A percentile compares a stretch with the other conserved stretches of the same genome.
These are phyloP conservation scores for Drosophila gaucha DNA, from an alignment of 2,888 invertebrate genomes.

Conservation along the genomic window DNA sequence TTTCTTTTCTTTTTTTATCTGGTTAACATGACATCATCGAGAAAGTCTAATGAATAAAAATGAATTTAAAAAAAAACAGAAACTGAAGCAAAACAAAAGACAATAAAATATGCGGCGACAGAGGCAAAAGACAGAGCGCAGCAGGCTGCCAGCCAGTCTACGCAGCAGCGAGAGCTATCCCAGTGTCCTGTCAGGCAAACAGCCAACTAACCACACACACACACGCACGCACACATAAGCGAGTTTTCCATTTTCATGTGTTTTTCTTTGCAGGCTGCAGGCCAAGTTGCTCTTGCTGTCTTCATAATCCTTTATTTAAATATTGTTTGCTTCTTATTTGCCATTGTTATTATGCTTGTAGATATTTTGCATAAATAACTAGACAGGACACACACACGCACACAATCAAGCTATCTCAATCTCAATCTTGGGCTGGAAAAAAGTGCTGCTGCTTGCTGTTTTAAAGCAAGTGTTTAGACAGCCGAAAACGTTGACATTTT, in stretches of 20 bases:
- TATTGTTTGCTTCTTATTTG: conserved; percentile 73
- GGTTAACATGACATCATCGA: conserved; percentile 70
- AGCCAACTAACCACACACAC: conserved; percentile 30
- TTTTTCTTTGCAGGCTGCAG: conserved; percentile 49
- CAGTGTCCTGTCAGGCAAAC: conserved; percentile 37
- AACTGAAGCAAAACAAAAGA: conserved; percentile 17
- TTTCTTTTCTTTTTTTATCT: no score
- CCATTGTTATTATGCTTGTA: conserved; percentile 65
- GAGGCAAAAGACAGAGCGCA: conserved; percentile 38
- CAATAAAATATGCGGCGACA: conserved; percentile 61
- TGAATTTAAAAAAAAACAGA: conserved; percentile 62
- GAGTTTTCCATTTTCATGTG: conserved; percentile 39
- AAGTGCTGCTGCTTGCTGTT: conserved; percentile 41
- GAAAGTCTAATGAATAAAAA: conserved; percentile 73
- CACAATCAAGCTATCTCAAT: conserved; percentile 39
- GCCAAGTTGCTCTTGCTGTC: conserved; percentile 48
- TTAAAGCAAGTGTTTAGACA: conserved; percentile 30
- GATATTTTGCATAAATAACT: conserved; percentile 77
- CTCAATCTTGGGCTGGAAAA: conserved; percentile 24
- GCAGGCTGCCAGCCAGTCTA: conserved; percentile 75
- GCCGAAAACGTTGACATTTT: conserved; percentile 44
- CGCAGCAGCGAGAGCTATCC: conserved; percentile 41
- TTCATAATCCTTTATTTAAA: conserved; percentile 77
- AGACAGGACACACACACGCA: conserved; percentile 35
- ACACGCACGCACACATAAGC: conserved; percentile 18